Conservation (phyloP, 1,140 invertebrate species). For the Cherax quadricarinatus region DNA sequence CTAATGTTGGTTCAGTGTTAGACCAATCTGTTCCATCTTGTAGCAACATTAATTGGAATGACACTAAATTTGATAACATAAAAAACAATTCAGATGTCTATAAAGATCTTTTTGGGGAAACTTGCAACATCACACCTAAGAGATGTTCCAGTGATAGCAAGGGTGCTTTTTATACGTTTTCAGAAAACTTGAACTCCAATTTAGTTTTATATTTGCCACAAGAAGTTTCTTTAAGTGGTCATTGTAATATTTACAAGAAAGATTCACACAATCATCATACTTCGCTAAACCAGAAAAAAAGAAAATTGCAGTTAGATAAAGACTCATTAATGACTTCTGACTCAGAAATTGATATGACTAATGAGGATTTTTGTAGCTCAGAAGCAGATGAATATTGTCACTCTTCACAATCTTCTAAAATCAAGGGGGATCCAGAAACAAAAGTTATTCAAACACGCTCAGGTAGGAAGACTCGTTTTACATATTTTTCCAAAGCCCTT, state of each 20-base stretch:
- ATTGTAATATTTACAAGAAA: background rate
- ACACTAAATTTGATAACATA: background rate
- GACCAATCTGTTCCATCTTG: background rate
- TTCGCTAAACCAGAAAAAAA: background rate
- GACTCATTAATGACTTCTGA: background rate
- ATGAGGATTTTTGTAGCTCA: background rate
- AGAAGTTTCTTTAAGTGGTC: background rate
- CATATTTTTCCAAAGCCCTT: slow-evolving; percentile 48
- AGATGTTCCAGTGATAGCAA: slow-evolving; percentile 19
- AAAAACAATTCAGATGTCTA: background rate
- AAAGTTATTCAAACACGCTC: slow-evolving; percentile 55
- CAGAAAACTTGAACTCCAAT: background rate
- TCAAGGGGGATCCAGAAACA: slow-evolving; percentile 18
- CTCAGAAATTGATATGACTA: background rate
- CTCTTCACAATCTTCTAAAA: background rate
- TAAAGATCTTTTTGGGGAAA: slow-evolving; percentile 18
- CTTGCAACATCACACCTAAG: background rate
- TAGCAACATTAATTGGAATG: background rate
- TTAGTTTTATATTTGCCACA: slow-evolving; percentile 24
- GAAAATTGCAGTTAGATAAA: background rate
- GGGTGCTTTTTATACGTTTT: slow-evolving; percentile 23
- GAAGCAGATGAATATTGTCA: background rate
- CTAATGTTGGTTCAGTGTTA: background rate
- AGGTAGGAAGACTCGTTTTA: slow-evolving; percentile 49
- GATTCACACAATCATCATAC: background rate